These are phyloP conservation scores for Micrastur ruficollis DNA, from an alignment of 2,797 vertebrate genomes.

Conservation along the genomic window DNA sequence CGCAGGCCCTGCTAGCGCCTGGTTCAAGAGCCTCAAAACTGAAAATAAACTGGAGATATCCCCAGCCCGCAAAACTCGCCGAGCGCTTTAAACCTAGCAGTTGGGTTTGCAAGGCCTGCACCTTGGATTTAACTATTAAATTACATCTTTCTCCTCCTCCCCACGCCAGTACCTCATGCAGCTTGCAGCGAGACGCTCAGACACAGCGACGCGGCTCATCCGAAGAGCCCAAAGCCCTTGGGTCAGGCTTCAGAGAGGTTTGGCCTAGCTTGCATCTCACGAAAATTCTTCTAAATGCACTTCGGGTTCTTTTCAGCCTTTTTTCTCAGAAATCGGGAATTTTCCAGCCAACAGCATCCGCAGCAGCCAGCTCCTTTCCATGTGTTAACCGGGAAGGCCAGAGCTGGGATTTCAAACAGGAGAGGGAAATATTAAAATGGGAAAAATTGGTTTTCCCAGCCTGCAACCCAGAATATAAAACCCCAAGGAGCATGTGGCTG, in stretches of 20 bases:
- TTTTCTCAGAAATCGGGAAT: background rate
- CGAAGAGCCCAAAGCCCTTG: background rate
- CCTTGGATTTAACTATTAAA: background rate
- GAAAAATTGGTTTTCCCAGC: background rate
- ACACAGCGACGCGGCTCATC: accelerated
- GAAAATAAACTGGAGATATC: background rate
- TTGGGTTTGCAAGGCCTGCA: background rate
- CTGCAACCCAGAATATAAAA: background rate
- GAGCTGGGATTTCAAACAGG: background rate
- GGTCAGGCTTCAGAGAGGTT: background rate
- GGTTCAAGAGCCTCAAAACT: background rate
- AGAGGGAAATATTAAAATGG: background rate
- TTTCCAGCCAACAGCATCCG: accelerated
- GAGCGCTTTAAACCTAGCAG: background rate
- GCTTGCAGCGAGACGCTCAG: background rate
- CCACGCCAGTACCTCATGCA: accelerated
- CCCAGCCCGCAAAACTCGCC: background rate
- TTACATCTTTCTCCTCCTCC: background rate
- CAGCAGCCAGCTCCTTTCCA: background rate
- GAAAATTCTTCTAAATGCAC: background rate
- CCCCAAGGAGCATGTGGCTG: accelerated
- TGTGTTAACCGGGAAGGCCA: background rate
- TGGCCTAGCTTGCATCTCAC: accelerated
- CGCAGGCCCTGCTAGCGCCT: accelerated
- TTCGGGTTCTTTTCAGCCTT: background rate